Conservation (phyloP, 2,113 vertebrate species). For the Ictalurus furcatus region DNA sequence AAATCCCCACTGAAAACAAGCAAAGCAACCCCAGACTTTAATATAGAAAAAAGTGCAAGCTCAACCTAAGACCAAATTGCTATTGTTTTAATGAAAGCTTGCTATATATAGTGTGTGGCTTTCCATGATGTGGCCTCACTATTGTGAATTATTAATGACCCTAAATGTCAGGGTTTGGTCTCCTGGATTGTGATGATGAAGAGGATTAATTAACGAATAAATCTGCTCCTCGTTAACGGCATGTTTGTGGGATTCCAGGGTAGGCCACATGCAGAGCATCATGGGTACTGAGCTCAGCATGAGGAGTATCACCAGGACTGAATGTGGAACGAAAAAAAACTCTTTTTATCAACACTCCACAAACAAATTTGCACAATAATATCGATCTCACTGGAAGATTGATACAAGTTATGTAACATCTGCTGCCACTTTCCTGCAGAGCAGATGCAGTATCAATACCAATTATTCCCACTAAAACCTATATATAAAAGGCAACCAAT, state of each 20-base stretch:
- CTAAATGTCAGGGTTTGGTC: conserved; percentile 40
- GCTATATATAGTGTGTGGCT: conserved; percentile 21
- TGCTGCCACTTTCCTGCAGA: conserved; percentile 1
- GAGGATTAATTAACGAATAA: conserved; percentile 40
- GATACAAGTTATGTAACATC: conserved; percentile 15
- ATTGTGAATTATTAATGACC: conserved; percentile 43
- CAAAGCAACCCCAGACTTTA: neutral
- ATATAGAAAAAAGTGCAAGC: conserved; percentile 31
- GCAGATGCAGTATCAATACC: neutral
- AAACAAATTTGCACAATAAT: conserved; percentile 26
- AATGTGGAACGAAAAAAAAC: conserved; percentile 8
- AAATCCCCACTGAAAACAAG: conserved; percentile 29
- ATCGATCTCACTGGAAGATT: conserved; percentile 4
- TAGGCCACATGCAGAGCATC: conserved; percentile 30
- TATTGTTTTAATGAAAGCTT: conserved; percentile 16
- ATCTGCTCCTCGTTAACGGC: conserved; percentile 42
- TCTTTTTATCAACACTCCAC: neutral
- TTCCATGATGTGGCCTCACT: conserved; percentile 28
- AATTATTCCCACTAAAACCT: neutral
- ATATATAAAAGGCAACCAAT: conserved; percentile 16
- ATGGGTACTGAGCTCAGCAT: conserved; percentile 37
- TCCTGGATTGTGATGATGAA: conserved; percentile 39
- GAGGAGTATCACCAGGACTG: conserved; percentile 24
- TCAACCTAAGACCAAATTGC: conserved; percentile 12
- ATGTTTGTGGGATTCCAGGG: conserved; percentile 24